Evolutionary conservation across 2,113 vertebrate species (phyloP).

Genomic region (Gavialis gangeticus): DNA sequence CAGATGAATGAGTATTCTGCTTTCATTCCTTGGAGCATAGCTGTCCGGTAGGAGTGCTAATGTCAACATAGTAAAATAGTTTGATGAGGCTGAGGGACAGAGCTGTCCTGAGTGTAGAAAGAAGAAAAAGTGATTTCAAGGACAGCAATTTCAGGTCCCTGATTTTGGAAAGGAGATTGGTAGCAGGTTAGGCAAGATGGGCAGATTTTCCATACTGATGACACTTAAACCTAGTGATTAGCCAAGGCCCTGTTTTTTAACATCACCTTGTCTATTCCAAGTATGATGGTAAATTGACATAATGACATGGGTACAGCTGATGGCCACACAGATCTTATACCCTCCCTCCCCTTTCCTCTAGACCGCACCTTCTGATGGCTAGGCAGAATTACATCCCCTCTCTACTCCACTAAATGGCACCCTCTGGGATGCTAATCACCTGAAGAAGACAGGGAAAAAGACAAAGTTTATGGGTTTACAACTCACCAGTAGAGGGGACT

Average conservation of each 20-base stretch:
- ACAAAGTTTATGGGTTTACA: background rate
- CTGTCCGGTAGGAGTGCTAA: background rate
- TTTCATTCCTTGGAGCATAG: background rate
- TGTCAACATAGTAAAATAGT: background rate
- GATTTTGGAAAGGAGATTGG: background rate
- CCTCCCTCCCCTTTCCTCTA: too few relatives aligned
- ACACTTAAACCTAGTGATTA: background rate
- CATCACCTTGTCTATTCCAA: background rate
- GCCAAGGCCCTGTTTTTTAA: background rate
- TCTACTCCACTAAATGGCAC: background rate
- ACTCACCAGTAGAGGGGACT: background rate
- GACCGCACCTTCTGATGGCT: too few relatives aligned
- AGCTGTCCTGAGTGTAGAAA: too few relatives aligned
- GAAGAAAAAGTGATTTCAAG: background rate
- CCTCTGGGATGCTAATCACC: background rate
- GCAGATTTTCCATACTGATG: background rate
- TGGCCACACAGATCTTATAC: background rate
- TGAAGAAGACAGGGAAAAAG: background rate
- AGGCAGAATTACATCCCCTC: background rate
- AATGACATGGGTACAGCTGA: background rate
- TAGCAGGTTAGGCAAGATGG: background rate
- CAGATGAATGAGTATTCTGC: background rate
- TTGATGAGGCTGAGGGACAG: background rate
- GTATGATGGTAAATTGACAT: background rate
- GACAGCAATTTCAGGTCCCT: accelerated